Evolutionary conservation across 2,888 invertebrate genomes (phyloP).

Genomic region (Temnothorax ravouxi): DNA sequence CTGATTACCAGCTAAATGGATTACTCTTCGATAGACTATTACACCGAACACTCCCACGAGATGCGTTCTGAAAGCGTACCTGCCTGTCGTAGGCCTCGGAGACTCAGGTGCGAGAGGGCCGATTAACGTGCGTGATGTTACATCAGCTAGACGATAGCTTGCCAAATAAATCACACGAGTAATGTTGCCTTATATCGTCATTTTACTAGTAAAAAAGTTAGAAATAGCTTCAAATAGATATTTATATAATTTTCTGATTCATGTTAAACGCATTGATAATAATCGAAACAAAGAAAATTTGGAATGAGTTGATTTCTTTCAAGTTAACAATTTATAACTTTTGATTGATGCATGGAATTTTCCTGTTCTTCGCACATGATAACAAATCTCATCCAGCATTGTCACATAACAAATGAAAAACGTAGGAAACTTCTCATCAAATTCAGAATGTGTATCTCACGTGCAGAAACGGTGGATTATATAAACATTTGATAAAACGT

Average conservation of each 20-base stretch:
- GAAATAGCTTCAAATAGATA: background rate
- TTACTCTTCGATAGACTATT: slow-evolving; percentile 80
- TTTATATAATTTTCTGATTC: background rate
- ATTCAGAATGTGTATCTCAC: background rate
- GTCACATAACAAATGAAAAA: background rate
- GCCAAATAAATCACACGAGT: background rate
- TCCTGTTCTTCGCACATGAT: background rate
- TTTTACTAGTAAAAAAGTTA: background rate
- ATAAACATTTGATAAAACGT: slow-evolving; percentile 2
- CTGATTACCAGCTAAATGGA: slow-evolving; percentile 78
- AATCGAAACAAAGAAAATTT: background rate
- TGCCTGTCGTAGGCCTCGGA: slow-evolving; percentile 23
- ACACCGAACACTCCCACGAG: slow-evolving; percentile 71
- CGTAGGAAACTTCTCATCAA: background rate
- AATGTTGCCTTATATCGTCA: background rate
- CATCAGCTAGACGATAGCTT: background rate
- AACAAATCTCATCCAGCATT: background rate
- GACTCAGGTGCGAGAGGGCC: slow-evolving; percentile 56
- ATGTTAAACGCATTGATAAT: background rate
- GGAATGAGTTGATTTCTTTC: background rate
- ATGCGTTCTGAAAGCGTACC: slow-evolving; percentile 18
- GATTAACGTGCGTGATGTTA: slow-evolving; percentile 14
- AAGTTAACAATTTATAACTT: background rate
- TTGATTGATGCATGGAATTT: background rate
- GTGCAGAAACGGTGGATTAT: background rate